phyloP scores from a whole-genome alignment of 2,113 vertebrate genomes.

The Leuciscus idus region DNA sequence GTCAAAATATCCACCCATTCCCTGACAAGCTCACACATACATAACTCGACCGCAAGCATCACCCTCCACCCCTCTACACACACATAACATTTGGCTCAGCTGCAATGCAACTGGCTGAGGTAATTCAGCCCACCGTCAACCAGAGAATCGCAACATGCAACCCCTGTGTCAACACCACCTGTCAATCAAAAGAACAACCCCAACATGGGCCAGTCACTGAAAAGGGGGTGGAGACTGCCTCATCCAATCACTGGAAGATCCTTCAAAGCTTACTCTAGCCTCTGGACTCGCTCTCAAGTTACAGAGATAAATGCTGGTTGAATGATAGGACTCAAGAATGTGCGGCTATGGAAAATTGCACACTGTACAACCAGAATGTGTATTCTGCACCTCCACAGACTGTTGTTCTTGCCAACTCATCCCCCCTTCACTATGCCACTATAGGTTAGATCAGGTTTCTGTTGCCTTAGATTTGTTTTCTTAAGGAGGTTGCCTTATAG shows the following conservation, averaged over 20 bases:
- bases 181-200: slow-evolving; percentile 27
- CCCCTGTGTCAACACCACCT: slow-evolving; percentile 27
- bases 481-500: slow-evolving; percentile 72
- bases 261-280: slow-evolving; percentile 38
- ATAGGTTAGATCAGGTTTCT: slow-evolving; percentile 66
- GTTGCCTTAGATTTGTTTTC: slow-evolving; percentile 70
- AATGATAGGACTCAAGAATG: slow-evolving; percentile 45
- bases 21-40: slow-evolving; percentile 45
- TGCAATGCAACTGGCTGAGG: slow-evolving; percentile 38
- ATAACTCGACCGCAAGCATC: slow-evolving; percentile 10
- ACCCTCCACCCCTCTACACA: slow-evolving; percentile 21
- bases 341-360: slow-evolving; percentile 41
- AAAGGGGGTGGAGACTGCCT: slow-evolving; percentile 27
- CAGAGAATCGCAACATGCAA: slow-evolving; percentile 20
- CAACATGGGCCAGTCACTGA: neutral
- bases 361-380: neutral
- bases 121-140: slow-evolving; percentile 40
- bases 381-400: neutral
- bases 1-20: slow-evolving; percentile 49
- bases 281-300: slow-evolving; percentile 46
- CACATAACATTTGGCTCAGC: slow-evolving; percentile 34
- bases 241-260: slow-evolving; percentile 46
- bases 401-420: slow-evolving; percentile 37
- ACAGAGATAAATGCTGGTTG: slow-evolving; percentile 50
- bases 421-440: slow-evolving; percentile 35